Base-by-base conservation (phyloP, 2,888 invertebrate genomes). In the Scaptomyza flava region DNA sequence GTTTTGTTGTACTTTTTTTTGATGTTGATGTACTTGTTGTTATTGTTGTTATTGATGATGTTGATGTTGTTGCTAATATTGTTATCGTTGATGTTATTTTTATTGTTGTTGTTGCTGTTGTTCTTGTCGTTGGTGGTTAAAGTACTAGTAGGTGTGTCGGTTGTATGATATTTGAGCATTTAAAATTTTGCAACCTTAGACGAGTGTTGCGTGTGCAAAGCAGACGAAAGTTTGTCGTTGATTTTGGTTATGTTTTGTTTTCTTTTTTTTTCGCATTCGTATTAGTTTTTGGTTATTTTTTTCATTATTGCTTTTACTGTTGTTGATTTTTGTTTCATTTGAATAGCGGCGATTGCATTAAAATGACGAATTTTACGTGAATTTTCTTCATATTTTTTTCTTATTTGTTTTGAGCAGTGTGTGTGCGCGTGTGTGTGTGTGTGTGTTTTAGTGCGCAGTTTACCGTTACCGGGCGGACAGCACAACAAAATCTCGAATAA, bases 151-250 rank as follows among this genome's bases (percentile, higher is more conserved):
- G 43, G 53, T 63, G 72, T 72, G 63, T 71, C 67, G 62, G 27
- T 74, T 74, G 33, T 74, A 66, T 70, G 70, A 66, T 48, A 53
- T 62, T 66, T 46, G 52, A 62, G 70, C 74, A 74, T 74, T 74
- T 66, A 47, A 56, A 58, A 63, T 63, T 56, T 75, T 57, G 62
- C 75, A 74, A 66, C 75, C 59, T 62, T 56, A n/a, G n/a, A 23
- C 45, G 58, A 66, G 66, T 75, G 62, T 63, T 74, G 70, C 70
- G 70, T 74, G 75, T 74, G 75, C 74, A 66, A 74, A 74, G 75
- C 74, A 74, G 75, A 74, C 75, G 60, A 75, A 60, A 63, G 23
- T 58, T 64, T 27, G 50, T 14, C 8, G 14, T 23, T 34, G 2
- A 3, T 41, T 42, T 9, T 31, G 3, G 31, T 45, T 11, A 12